Evolutionary conservation across 2,888 invertebrate species (phyloP).

Genomic region (Sialis lutaria): DNA sequence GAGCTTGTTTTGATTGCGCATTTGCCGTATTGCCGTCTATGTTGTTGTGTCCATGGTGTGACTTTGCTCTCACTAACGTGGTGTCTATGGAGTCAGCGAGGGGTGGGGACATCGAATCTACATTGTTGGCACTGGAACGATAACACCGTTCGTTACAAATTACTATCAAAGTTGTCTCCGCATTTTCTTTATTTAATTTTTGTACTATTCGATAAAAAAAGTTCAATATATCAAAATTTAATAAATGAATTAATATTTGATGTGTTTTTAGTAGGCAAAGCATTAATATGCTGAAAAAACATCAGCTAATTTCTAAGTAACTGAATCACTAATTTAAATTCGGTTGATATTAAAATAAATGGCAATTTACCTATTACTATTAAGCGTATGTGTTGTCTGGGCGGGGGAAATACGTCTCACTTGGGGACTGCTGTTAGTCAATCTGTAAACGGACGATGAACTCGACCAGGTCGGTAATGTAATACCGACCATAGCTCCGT

Average conservation of each 20-base stretch:
- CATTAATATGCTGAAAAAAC: too few relatives aligned
- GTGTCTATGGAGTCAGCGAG: neutral
- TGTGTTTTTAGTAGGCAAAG: too few relatives aligned
- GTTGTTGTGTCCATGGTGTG: neutral
- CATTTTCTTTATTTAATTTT: too few relatives aligned
- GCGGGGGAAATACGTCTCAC: neutral
- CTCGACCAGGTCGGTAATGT: neutral
- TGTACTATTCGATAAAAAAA: too few relatives aligned
- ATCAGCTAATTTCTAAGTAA: too few relatives aligned
- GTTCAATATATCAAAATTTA: too few relatives aligned
- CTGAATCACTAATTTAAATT: too few relatives aligned
- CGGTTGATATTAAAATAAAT: neutral
- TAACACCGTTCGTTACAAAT: neutral
- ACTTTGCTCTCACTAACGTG: neutral
- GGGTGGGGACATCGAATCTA: neutral
- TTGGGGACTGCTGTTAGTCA: neutral
- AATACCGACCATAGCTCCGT: neutral
- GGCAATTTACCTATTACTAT: constrained; percentile 35
- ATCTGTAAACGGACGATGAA: constrained; percentile 3
- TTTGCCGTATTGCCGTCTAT: neutral
- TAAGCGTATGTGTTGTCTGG: constrained; percentile 29
- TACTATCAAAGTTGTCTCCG: too few relatives aligned
- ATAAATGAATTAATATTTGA: too few relatives aligned
- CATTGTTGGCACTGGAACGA: constrained; percentile 3
- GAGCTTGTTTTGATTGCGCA: neutral